Conservation (phyloP, 2,113 vertebrate species). For the Oryzias woworae region DNA sequence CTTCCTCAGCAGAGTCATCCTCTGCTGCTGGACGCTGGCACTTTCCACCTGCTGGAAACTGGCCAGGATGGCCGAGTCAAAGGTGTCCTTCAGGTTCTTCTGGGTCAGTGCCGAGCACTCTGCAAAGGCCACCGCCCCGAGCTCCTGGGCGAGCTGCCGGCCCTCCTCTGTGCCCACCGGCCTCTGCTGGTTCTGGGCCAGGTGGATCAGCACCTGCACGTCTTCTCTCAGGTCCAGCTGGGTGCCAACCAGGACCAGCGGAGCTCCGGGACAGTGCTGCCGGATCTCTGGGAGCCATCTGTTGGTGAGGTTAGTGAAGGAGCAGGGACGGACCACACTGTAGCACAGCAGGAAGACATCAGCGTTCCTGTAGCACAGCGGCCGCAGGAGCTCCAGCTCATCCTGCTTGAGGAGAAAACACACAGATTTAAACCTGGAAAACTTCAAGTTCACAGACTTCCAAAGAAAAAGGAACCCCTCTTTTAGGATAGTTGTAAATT, state of each 20-base stretch:
- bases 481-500: too few species aligned
- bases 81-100: slow-evolving; percentile 94
- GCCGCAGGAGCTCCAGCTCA: slow-evolving; percentile 86
- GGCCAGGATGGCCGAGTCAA: slow-evolving; percentile 86
- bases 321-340: slow-evolving; percentile 86
- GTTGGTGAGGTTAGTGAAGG: slow-evolving; percentile 82
- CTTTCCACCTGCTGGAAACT: slow-evolving; percentile 79
- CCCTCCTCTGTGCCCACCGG: slow-evolving; percentile 83
- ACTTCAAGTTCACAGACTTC: background rate
- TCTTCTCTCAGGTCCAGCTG: slow-evolving; percentile 89
- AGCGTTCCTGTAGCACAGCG: slow-evolving; percentile 86
- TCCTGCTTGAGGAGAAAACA: slow-evolving; percentile 71
- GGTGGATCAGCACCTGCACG: slow-evolving; percentile 87
- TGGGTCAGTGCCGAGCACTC: slow-evolving; percentile 93
- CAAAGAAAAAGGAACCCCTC: too few species aligned
- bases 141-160: slow-evolving; percentile 78
- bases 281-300: slow-evolving; percentile 88
- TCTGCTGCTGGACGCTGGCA: slow-evolving; percentile 65
- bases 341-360: slow-evolving; percentile 93
- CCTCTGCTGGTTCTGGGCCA: slow-evolving; percentile 84
- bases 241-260: slow-evolving; percentile 88
- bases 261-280: slow-evolving; percentile 81
- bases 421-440: too few species aligned
- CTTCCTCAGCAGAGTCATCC: slow-evolving; percentile 64
- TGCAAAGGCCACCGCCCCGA: slow-evolving; percentile 78